Evolutionary conservation across 2,888 invertebrate genomes (phyloP).

Genomic region (Euplagia quadripunctaria): DNA sequence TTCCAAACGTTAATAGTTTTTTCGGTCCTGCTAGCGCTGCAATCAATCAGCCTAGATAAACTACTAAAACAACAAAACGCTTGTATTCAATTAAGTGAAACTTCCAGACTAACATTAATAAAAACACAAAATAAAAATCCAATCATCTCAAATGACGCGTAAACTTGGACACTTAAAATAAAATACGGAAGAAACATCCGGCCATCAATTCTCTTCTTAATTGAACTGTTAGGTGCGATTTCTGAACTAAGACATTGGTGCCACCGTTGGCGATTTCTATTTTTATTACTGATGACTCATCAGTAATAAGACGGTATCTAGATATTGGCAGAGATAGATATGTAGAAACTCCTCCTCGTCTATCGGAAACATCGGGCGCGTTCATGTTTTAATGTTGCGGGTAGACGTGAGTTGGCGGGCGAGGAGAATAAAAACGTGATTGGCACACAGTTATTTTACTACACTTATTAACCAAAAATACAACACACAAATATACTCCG

Average conservation of each 20-base stretch:
- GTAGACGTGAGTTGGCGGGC: too few relatives aligned
- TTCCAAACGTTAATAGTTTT: not conserved
- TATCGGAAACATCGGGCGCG: too few relatives aligned
- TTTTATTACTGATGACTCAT: not conserved
- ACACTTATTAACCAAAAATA: too few relatives aligned
- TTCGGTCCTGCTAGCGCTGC: not conserved
- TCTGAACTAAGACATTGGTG: conserved; percentile 21
- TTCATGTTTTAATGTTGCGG: too few relatives aligned
- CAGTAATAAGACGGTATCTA: too few relatives aligned
- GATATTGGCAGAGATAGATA: too few relatives aligned
- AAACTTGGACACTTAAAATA: conserved; percentile 56
- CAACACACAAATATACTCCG: too few relatives aligned
- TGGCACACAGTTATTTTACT: too few relatives aligned
- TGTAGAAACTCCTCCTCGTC: too few relatives aligned
- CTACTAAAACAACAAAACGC: conserved; percentile 7
- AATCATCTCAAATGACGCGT: conserved; percentile 51
- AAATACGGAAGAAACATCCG: conserved; percentile 53
- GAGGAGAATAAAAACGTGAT: too few relatives aligned
- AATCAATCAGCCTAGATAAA: not conserved
- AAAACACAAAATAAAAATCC: conserved; percentile 47
- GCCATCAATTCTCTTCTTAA: conserved; percentile 61
- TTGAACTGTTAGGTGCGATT: conserved; percentile 55
- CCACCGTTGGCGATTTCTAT: conserved; percentile 7
- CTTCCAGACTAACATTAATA: conserved; percentile 26
- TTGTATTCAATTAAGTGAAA: conserved; percentile 22